Base-by-base conservation (phyloP, 2,113 vertebrate genomes). In the Paramormyrops kingsleyae region DNA sequence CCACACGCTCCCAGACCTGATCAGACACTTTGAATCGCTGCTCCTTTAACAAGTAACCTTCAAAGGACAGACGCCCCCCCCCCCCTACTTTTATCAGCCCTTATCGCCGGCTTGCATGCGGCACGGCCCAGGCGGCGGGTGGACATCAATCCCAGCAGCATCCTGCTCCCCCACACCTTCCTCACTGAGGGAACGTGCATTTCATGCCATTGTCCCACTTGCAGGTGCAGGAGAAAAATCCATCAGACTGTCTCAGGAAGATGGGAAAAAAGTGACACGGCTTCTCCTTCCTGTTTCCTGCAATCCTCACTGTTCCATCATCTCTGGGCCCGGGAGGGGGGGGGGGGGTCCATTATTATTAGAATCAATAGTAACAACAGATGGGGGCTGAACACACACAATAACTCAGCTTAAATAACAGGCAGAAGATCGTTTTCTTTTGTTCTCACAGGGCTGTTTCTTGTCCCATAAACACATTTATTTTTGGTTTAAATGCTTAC, bases 41-140 rank as follows among this genome's bases (percentile, higher is more conserved):
- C 74, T 80, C 74, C 50, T 87, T 39, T 87, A 35, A 87, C 86
- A 56, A 87, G 50, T 87, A 87, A 87, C 86, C 86, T 59, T 87
- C 50, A 56, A 87, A 87, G 52, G 86, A 87, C 31, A 56, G 49
- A 86, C 46, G 49, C 83, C 83, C 83, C 31, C 35, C 31, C 35
- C 66, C 66, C 74, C 35, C 31, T 39, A 56, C 56, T 49, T 89
- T 91, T 90, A 88, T 74, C 74, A 49, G 66, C 5, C 74, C 85
- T 83, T 89, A 91, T 92, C 90, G 87, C 74, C 42, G 53, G 59
- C 35, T 49, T 84, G 74, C 62, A 90, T 53, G 88, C 8, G 90
- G 87, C 49, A 19, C 80, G 1, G 19, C 1, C 2, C 5, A 19
- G 17, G 15, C 53, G 39, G 66, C 50, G 24, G 47, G 56, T 9